A percentile compares a stretch with the other conserved stretches of the same genome.
Evolutionary conservation across 2,888 invertebrate species (phyloP).

Genomic region (Tipula unca): DNA sequence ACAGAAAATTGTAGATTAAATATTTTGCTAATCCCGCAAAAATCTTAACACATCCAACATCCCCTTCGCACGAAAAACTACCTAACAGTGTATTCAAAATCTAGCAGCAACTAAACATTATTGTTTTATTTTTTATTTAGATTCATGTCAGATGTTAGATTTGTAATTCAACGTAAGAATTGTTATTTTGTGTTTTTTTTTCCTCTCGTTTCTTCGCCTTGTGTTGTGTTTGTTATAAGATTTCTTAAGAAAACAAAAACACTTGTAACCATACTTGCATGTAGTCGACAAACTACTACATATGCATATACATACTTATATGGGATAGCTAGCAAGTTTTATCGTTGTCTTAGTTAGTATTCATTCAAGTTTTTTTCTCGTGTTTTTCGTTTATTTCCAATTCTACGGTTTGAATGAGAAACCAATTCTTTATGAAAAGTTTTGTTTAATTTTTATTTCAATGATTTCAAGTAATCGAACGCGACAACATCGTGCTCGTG

Average conservation of each 20-base stretch:
- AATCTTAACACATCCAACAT: too few relatives aligned
- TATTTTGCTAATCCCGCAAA: too few relatives aligned
- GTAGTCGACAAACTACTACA: conserved; percentile 9
- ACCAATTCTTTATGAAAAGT: not conserved
- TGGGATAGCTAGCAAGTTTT: conserved; percentile 24
- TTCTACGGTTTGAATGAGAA: not conserved
- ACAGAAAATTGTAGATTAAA: too few relatives aligned
- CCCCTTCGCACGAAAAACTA: too few relatives aligned
- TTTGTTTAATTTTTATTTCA: not conserved
- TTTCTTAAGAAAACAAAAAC: not conserved
- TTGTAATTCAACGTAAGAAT: not conserved
- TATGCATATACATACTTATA: conserved; percentile 21
- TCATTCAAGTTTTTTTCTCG: conserved; percentile 34
- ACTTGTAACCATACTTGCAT: not conserved
- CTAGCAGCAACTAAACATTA: not conserved
- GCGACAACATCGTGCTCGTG: conserved; percentile 8
- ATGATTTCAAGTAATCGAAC: not conserved
- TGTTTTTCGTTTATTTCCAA: conserved; percentile 19
- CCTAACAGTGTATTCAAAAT: not conserved
- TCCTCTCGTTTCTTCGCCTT: not conserved
- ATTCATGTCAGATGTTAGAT: not conserved
- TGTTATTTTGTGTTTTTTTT: not conserved
- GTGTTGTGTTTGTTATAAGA: not conserved
- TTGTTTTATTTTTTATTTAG: not conserved
- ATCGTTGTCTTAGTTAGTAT: conserved; percentile 30